A percentile compares a stretch with the other conserved stretches of the same genome.
Conservation (phyloP, 2,113 vertebrate genomes). For the Archilochus colubris region DNA sequence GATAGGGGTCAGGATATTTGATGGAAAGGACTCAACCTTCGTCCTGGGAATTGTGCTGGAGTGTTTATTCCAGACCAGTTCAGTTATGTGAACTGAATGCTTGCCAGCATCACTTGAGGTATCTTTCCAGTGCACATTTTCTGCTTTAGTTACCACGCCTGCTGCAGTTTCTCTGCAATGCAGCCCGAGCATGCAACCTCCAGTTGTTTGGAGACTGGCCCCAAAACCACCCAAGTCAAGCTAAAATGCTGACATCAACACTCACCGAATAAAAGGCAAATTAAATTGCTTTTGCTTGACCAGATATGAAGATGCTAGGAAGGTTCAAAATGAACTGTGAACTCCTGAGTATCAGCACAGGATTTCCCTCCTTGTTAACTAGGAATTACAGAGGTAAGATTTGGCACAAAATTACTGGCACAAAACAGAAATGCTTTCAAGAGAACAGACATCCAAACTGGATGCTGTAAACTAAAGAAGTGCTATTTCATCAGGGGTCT, state of each 20-base stretch:
- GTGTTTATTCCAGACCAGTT: not conserved
- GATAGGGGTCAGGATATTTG: not conserved
- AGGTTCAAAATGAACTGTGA: not conserved
- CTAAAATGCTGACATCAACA: not conserved
- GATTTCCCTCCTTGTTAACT: not conserved
- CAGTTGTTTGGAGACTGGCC: not conserved
- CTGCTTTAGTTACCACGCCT: not conserved
- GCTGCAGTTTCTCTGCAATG: not conserved
- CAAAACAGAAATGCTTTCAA: not conserved
- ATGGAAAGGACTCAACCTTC: not conserved
- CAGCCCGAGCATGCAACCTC: not conserved
- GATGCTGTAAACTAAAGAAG: not conserved
- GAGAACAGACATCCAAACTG: not conserved
- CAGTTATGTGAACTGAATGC: not conserved
- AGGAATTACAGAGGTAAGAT: not conserved
- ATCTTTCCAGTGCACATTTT: not conserved
- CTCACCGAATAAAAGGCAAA: not conserved
- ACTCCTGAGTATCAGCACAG: not conserved
- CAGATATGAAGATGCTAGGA: not conserved
- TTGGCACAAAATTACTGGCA: not conserved
- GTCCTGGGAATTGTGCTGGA: not conserved
- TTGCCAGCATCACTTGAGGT: not conserved
- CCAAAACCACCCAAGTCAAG: not conserved
- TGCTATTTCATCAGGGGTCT: not conserved
- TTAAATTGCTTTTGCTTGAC: not conserved